Conservation (phyloP, 2,113 vertebrate genomes). For the Equus quagga region DNA sequence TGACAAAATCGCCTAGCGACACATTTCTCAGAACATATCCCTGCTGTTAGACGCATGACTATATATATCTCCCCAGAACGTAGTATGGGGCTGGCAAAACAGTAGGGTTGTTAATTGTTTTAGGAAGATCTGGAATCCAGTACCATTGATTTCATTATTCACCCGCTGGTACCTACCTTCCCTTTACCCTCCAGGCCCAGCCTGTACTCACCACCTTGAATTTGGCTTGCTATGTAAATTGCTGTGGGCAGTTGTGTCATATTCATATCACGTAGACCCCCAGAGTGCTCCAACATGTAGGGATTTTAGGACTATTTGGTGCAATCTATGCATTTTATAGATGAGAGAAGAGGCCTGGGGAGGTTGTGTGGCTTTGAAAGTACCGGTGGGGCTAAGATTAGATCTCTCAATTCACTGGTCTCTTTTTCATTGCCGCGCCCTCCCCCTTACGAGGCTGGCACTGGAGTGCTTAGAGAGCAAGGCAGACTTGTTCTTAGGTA, state of each 20-base stretch:
- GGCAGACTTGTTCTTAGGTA: not conserved
- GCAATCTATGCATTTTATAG: not conserved
- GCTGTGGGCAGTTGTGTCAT: not conserved
- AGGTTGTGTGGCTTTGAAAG: not conserved
- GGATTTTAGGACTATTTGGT: not conserved
- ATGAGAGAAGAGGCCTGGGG: not conserved
- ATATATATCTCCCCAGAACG: not conserved
- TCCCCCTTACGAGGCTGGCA: no score
- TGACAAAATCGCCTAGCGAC: no score
- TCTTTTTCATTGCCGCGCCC: not conserved
- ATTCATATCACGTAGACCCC: not conserved
- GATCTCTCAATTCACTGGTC: not conserved
- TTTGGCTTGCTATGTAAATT: not conserved
- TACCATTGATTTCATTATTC: not conserved
- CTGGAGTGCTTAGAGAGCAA: not conserved
- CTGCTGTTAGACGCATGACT: no score
- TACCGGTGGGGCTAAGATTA: not conserved
- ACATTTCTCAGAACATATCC: no score
- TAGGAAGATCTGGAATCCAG: not conserved
- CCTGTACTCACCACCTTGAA: rapidly evolving
- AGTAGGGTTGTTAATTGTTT: not conserved
- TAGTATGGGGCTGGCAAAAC: not conserved
- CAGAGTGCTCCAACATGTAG: not conserved
- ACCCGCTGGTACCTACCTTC: not conserved
- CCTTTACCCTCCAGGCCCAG: rapidly evolving